A percentile compares a stretch with the other conserved stretches of the same genome.
These are phyloP conservation scores for Plebejus melissa DNA, from an alignment of 2,888 invertebrate species.

Conservation along the genomic window DNA sequence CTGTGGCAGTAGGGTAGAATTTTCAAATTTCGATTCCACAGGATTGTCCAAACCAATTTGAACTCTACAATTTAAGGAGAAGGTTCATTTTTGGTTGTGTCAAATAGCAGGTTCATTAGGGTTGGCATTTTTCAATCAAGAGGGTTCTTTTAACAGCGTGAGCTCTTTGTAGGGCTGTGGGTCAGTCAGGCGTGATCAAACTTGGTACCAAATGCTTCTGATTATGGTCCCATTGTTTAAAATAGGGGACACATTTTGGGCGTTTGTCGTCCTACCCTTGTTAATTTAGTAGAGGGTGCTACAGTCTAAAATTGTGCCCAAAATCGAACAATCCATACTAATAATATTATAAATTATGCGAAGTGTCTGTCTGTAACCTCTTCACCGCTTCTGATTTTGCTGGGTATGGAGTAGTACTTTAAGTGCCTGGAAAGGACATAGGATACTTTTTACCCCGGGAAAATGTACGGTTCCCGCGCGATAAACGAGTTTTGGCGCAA, in stretches of 20 bases:
- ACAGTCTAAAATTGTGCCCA: too few species aligned
- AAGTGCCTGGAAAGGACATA: too few species aligned
- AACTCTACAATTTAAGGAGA: not conserved
- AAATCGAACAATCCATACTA: too few species aligned
- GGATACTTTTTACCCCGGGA: too few species aligned
- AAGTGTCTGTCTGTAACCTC: too few species aligned
- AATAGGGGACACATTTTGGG: not conserved
- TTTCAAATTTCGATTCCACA: not conserved
- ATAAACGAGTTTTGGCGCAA: too few species aligned
- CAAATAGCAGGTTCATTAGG: not conserved
- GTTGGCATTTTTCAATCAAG: not conserved
- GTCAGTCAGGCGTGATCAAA: not conserved
- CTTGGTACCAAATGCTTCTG: not conserved
- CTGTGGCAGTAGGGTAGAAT: not conserved
- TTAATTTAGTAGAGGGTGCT: not conserved
- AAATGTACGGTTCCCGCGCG: too few species aligned
- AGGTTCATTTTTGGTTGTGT: not conserved
- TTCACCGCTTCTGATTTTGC: too few species aligned
- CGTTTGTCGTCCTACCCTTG: not conserved
- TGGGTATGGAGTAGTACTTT: too few species aligned
- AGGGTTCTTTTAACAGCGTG: not conserved
- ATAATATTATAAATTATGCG: too few species aligned
- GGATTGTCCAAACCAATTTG: not conserved
- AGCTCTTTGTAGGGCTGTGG: conserved; percentile 3
- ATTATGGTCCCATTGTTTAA: not conserved